Percentiles rank a stretch among this genome's conserved stretches.
phyloP scores from a whole-genome alignment of 2,797 vertebrate species.

The Pangasius krempfi region DNA sequence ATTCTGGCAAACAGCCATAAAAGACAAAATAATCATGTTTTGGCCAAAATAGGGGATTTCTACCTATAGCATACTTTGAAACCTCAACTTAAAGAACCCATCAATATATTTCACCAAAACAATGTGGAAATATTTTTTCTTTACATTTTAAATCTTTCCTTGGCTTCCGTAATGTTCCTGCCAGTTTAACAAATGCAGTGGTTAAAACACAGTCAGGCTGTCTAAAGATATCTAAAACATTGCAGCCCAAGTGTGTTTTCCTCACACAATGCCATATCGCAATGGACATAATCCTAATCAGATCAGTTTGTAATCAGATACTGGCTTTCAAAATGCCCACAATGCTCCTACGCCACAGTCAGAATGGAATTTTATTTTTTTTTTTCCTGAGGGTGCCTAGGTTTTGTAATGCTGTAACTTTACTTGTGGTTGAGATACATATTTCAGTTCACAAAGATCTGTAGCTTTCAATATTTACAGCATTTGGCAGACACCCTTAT shows the following conservation, averaged over 20 bases:
- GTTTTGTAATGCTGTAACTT: background rate
- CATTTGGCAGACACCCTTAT: too few species aligned
- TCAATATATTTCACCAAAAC: background rate
- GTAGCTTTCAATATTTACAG: too few species aligned
- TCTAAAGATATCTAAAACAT: background rate
- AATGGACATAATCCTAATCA: background rate
- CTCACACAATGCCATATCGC: background rate
- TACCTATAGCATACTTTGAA: background rate
- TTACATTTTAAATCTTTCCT: background rate
- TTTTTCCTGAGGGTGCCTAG: background rate
- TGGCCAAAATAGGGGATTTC: background rate
- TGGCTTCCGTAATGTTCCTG: background rate
- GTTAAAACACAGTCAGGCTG: background rate
- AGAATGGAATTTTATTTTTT: background rate
- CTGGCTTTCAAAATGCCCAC: background rate
- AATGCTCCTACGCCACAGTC: background rate
- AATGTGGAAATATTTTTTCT: background rate
- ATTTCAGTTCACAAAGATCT: background rate
- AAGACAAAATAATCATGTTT: background rate
- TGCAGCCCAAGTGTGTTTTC: background rate
- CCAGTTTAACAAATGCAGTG: background rate
- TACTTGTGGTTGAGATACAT: background rate
- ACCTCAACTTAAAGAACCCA: background rate
- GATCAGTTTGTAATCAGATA: background rate
- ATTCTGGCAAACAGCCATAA: background rate